Percentiles rank a stretch among this genome's conserved stretches.
Evolutionary conservation across 2,113 vertebrate genomes (phyloP).

Genomic region (Neodontobutis hainanensis): DNA sequence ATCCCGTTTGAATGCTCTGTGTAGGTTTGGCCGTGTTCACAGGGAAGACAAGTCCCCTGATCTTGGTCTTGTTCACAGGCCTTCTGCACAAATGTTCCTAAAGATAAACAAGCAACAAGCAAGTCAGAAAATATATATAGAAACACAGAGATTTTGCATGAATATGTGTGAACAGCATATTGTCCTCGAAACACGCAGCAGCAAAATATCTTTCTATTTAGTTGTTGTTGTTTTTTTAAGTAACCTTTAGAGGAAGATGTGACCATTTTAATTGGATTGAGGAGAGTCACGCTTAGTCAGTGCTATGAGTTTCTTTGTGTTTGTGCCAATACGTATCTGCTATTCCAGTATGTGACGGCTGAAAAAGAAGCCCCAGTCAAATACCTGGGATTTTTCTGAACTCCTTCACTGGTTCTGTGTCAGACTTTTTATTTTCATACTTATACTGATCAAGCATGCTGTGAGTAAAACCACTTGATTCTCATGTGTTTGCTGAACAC

Average conservation of each 20-base stretch:
- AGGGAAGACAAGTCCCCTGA: slow-evolving; percentile 62
- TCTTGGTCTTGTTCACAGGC: slow-evolving; percentile 67
- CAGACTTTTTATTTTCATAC: slow-evolving; percentile 15
- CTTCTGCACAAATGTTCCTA: slow-evolving; percentile 75
- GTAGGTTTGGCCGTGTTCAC: slow-evolving; percentile 75
- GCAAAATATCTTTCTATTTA: too few relatives aligned
- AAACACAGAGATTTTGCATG: neutral
- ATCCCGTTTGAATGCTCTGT: slow-evolving; percentile 82
- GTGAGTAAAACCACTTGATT: slow-evolving; percentile 39
- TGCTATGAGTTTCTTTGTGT: too few relatives aligned
- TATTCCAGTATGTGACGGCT: slow-evolving; percentile 13
- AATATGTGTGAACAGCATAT: neutral
- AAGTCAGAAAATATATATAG: neutral
- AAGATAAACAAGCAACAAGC: slow-evolving; percentile 2
- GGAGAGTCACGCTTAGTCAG: neutral
- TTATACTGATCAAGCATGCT: slow-evolving; percentile 6
- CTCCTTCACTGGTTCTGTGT: neutral
- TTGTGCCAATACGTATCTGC: too few relatives aligned
- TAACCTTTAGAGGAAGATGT: neutral
- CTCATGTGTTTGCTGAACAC: slow-evolving; percentile 26
- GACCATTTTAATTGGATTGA: neutral
- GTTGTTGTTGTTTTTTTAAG: too few relatives aligned
- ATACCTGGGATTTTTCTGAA: neutral
- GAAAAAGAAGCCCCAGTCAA: neutral
- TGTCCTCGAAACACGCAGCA: too few relatives aligned